These are phyloP conservation scores for Rhadinocentrus ornatus DNA, from an alignment of 2,797 vertebrate genomes.

Conservation along the genomic window DNA sequence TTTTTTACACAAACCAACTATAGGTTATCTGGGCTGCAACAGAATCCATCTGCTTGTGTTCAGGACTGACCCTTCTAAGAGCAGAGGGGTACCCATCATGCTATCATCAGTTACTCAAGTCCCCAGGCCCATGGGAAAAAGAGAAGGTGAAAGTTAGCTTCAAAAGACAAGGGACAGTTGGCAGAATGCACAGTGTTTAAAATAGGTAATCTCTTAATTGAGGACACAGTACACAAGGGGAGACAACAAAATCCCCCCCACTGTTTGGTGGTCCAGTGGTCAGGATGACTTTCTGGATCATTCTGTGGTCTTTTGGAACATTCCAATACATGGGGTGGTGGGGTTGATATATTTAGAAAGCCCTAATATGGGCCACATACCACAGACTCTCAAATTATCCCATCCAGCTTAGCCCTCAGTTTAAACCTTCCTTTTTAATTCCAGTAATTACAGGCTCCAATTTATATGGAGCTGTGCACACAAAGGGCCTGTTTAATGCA, in stretches of 20 bases:
- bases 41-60: slow-evolving; percentile 63
- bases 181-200: slow-evolving; percentile 47
- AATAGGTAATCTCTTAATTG: slow-evolving; percentile 51
- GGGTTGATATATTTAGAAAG: slow-evolving; percentile 89
- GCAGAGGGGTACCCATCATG: slow-evolving; percentile 54
- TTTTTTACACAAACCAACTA: slow-evolving; percentile 34
- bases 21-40: slow-evolving; percentile 40
- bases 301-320: slow-evolving; percentile 86
- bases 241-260: slow-evolving; percentile 66
- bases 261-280: slow-evolving; percentile 75
- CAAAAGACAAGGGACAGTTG: slow-evolving; percentile 43
- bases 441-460: slow-evolving; percentile 90
- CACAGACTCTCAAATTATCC: slow-evolving; percentile 93
- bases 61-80: slow-evolving; percentile 33
- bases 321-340: slow-evolving; percentile 86
- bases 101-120: slow-evolving; percentile 60
- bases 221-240: slow-evolving; percentile 51
- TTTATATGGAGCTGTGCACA: slow-evolving; percentile 88
- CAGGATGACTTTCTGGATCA: slow-evolving; percentile 79
- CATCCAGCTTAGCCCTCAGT: slow-evolving; percentile 88
- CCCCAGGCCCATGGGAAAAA: slow-evolving; percentile 36
- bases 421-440: slow-evolving; percentile 92
- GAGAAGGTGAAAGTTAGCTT: slow-evolving; percentile 64
- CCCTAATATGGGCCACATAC: slow-evolving; percentile 90
- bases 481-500: slow-evolving; percentile 89